These are phyloP conservation scores for Anabas testudineus DNA, from an alignment of 2,797 vertebrate species.

Conservation along the genomic window DNA sequence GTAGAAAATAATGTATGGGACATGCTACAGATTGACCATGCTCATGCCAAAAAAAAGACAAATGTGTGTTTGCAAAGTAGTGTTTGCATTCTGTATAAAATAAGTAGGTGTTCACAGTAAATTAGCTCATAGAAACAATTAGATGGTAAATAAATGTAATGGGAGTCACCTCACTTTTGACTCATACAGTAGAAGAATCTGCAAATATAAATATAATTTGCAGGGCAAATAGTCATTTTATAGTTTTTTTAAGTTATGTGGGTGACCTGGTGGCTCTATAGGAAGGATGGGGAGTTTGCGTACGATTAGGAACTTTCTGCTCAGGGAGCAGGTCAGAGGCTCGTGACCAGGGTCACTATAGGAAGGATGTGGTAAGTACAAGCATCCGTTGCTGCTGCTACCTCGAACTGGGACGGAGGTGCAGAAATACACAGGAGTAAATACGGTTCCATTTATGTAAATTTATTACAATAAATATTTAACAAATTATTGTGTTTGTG, in stretches of 20 bases:
- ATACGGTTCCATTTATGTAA: neutral
- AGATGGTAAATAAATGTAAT: neutral
- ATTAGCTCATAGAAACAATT: neutral
- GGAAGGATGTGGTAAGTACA: slow-evolving; percentile 82
- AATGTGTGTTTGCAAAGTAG: slow-evolving; percentile 26
- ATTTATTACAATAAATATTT: slow-evolving; percentile 2
- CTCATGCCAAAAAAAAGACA: slow-evolving; percentile 3
- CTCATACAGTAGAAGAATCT: neutral
- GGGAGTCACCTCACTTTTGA: neutral
- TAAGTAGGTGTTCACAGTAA: neutral
- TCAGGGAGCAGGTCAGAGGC: slow-evolving; percentile 66
- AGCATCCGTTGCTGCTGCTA: slow-evolving; percentile 69
- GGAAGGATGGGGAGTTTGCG: slow-evolving; percentile 69
- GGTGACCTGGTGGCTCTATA: slow-evolving; percentile 52
- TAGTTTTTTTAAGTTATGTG: slow-evolving; percentile 49
- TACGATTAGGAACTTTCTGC: slow-evolving; percentile 62
- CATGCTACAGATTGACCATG: neutral
- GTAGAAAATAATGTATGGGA: too few species aligned
- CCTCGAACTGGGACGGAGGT: slow-evolving; percentile 22
- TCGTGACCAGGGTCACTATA: slow-evolving; percentile 79
- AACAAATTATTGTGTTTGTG: neutral
- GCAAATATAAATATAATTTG: neutral
- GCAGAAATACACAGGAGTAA: slow-evolving; percentile 5
- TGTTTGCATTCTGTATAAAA: slow-evolving; percentile 18
- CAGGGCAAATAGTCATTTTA: neutral